Conservation (phyloP, 2,888 invertebrate species). For the Drosophila villosipedis region DNA sequence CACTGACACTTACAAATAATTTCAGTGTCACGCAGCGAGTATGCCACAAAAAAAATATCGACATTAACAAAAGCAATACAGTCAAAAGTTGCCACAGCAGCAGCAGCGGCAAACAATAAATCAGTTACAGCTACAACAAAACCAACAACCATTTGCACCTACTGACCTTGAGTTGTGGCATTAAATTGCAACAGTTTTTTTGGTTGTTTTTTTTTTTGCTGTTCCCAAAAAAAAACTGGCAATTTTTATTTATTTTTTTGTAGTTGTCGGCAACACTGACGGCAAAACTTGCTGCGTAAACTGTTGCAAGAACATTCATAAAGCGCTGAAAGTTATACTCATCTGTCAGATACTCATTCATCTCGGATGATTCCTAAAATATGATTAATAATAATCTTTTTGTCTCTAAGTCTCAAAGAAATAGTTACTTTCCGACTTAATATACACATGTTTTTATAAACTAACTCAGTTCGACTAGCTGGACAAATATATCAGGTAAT, state of each 20-base stretch:
- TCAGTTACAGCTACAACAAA: constrained; percentile 39
- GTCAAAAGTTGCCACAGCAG: constrained; percentile 53
- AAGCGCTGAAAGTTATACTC: background rate
- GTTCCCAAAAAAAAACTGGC: constrained; percentile 39
- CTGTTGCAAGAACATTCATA: constrained; percentile 70
- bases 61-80: constrained; percentile 34
- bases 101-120: constrained; percentile 42
- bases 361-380: background rate
- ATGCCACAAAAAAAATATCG: constrained; percentile 33
- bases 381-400: background rate
- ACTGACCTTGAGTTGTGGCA: constrained; percentile 69
- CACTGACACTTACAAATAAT: constrained; percentile 29
- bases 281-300: constrained; percentile 31
- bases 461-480: background rate
- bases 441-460: background rate
- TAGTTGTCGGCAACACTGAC: constrained; percentile 43
- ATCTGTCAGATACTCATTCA: constrained; percentile 14
- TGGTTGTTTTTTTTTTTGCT: constrained; percentile 40
- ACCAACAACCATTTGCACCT: constrained; percentile 50
- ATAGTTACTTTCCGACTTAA: too few species aligned
- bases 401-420: background rate
- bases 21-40: constrained; percentile 71
- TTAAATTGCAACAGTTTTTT: constrained; percentile 69
- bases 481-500: background rate
- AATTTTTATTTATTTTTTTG: constrained; percentile 26